These are phyloP conservation scores for Tenthredo distinguenda DNA, from an alignment of 2,888 invertebrate genomes.

Conservation along the genomic window DNA sequence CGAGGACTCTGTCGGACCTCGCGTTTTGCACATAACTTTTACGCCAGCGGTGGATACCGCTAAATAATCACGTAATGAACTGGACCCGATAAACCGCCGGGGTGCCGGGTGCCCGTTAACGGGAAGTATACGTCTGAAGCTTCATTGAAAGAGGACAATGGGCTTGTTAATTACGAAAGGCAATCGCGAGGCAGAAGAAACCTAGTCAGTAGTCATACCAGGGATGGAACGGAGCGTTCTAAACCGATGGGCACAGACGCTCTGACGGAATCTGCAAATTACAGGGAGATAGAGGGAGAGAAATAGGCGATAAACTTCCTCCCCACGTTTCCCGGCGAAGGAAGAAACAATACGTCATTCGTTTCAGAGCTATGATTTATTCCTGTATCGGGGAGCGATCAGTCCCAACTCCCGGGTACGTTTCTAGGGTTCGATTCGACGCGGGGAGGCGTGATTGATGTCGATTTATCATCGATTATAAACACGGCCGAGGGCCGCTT, in stretches of 20 bases:
- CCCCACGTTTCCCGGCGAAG: neutral
- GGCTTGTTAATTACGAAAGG: constrained; percentile 24
- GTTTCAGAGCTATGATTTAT: neutral
- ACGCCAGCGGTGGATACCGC: neutral
- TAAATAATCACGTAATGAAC: constrained; percentile 27
- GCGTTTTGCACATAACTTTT: neutral
- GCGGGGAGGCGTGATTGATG: neutral
- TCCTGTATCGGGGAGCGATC: neutral
- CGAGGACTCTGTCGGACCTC: neutral
- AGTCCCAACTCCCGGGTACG: neutral
- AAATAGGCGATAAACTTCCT: too few species aligned
- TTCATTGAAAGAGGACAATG: constrained; percentile 24
- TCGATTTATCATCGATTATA: neutral
- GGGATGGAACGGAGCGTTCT: neutral
- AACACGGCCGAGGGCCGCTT: neutral
- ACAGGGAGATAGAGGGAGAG: too few species aligned
- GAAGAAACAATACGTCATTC: constrained; percentile 19
- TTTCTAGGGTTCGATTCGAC: neutral
- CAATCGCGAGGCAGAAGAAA: neutral
- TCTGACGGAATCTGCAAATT: neutral
- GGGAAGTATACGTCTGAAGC: constrained; percentile 11
- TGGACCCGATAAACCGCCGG: constrained; percentile 15
- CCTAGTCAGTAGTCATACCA: neutral
- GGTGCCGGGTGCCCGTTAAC: neutral
- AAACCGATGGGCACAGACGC: neutral